Conservation (phyloP, 2,113 vertebrate species). For the Aptenodytes forsteri region DNA sequence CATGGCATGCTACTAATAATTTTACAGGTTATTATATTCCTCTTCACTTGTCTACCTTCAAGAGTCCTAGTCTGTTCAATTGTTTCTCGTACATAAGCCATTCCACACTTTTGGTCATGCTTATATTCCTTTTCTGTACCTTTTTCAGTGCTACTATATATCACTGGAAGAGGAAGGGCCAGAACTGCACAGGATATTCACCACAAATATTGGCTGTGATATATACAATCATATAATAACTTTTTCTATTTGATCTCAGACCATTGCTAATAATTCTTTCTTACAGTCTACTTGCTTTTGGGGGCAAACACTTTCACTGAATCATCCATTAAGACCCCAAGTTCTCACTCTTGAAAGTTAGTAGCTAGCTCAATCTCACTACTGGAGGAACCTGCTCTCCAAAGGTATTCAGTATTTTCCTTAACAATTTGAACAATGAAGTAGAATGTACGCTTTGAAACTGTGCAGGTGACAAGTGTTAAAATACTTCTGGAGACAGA, state of each 20-base stretch:
- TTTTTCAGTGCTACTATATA: not conserved
- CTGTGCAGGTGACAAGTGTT: not conserved
- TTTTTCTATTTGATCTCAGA: not conserved
- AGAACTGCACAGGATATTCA: not conserved
- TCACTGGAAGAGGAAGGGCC: not conserved
- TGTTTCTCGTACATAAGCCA: not conserved
- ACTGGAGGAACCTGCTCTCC: not conserved
- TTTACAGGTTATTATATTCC: not conserved
- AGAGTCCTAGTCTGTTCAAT: not conserved
- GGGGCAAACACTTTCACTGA: not conserved
- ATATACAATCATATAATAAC: not conserved
- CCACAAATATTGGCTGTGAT: not conserved
- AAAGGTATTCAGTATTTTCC: not conserved
- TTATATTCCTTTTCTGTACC: not conserved
- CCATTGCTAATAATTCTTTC: not conserved
- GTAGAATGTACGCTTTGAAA: not conserved
- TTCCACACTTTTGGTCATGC: not conserved
- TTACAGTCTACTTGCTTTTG: not conserved
- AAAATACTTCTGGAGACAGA: not conserved
- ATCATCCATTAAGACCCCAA: not conserved
- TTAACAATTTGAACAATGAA: not conserved
- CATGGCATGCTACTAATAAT: not conserved
- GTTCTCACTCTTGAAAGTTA: not conserved
- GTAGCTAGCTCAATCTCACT: not conserved
- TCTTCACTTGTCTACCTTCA: not conserved